These are phyloP conservation scores for Carollia perspicillata DNA, from an alignment of 2,113 vertebrate genomes.

Conservation along the genomic window DNA sequence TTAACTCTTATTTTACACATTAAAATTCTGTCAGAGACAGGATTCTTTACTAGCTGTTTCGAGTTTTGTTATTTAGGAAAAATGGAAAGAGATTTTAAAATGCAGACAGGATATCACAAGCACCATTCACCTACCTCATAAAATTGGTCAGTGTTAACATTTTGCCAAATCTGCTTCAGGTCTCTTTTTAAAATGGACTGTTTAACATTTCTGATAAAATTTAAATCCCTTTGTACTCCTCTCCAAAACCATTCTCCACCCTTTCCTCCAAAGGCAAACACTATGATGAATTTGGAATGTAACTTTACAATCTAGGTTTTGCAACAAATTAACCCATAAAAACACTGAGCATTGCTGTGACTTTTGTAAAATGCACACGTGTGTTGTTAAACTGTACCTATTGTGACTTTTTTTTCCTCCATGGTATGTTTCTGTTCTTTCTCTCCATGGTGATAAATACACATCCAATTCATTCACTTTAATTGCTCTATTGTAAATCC, in stretches of 20 bases:
- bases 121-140: not conserved
- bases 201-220: constrained; percentile 46
- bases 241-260: not conserved
- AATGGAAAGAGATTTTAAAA: constrained; percentile 7
- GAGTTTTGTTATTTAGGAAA: constrained; percentile 41
- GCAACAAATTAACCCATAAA: not conserved
- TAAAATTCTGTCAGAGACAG: constrained; percentile 28
- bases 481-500: constrained; percentile 33
- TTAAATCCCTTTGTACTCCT: constrained; percentile 14
- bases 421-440: constrained; percentile 40
- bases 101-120: not conserved
- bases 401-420: not conserved
- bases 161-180: constrained; percentile 28
- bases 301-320: constrained; percentile 38
- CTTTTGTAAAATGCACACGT: constrained; percentile 12
- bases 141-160: constrained; percentile 19
- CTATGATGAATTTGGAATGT: constrained; percentile 2
- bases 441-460: constrained; percentile 46
- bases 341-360: not conserved
- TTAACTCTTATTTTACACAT: not conserved
- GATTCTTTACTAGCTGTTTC: constrained; percentile 34
- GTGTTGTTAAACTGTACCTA: not conserved
- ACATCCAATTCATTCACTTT: constrained; percentile 55
- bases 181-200: not conserved
- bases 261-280: constrained; percentile 38